Conservation (phyloP, 2,797 vertebrate species). For the Capromys pilorides region DNA sequence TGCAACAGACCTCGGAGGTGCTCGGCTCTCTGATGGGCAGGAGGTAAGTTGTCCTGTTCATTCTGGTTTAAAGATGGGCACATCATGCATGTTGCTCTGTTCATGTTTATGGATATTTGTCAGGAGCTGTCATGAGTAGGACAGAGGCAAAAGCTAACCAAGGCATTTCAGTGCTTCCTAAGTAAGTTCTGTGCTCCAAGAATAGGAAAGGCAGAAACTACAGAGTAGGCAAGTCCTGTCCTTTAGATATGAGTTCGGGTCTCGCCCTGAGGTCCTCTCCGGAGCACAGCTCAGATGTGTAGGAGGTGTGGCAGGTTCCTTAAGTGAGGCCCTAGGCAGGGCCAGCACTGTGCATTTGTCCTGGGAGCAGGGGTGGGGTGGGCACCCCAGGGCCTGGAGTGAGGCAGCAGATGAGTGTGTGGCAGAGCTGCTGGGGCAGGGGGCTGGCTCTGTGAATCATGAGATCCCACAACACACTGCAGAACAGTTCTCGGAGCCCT, state of each 20-base stretch:
- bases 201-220: neutral
- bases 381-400: conserved; percentile 92
- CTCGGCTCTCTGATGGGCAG: neutral
- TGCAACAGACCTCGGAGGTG: neutral
- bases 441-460: neutral
- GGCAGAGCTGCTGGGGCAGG: neutral
- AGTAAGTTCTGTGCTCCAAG: neutral
- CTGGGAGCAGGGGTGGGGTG: conserved; percentile 90
- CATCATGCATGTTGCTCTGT: neutral
- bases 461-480: too few species aligned
- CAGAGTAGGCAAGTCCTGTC: neutral
- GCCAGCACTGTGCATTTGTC: conserved; percentile 95
- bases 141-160: neutral
- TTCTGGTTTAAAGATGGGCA: neutral
- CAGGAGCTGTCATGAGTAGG: neutral
- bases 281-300: conserved; percentile 93
- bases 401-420: neutral
- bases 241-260: neutral
- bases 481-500: neutral
- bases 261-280: conserved; percentile 87
- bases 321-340: conserved; percentile 96
- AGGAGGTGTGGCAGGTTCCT: conserved; percentile 98
- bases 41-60: neutral
- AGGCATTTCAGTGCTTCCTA: neutral
- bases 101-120: neutral